Percentiles rank a stretch among this genome's conserved stretches.
These are phyloP conservation scores for Chrysotoxum bicinctum DNA, from an alignment of 2,888 invertebrate genomes.

Conservation along the genomic window DNA sequence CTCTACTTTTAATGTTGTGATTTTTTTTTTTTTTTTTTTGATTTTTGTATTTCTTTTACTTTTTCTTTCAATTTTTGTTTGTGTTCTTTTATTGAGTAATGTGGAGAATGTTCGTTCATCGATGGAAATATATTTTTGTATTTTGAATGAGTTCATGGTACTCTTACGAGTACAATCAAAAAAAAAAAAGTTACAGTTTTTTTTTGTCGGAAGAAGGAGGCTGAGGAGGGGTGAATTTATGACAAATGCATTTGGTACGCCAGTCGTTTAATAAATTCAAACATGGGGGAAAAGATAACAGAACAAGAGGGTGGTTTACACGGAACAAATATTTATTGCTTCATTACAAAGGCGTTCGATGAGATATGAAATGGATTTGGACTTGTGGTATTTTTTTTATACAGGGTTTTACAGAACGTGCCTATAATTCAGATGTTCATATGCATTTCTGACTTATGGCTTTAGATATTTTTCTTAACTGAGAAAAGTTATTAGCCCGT, in stretches of 20 bases:
- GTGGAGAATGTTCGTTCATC: conserved; percentile 50
- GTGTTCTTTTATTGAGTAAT: background rate
- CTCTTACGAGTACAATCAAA: too few species aligned
- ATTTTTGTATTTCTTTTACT: background rate
- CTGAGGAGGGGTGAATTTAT: conserved; percentile 1
- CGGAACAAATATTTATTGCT: conserved; percentile 18
- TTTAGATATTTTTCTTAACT: background rate
- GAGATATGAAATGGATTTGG: conserved; percentile 31
- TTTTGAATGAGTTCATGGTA: conserved; percentile 17
- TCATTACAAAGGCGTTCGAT: conserved; percentile 8
- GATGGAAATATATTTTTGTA: conserved; percentile 29
- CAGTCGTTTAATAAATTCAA: background rate
- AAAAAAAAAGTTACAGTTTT: conserved; percentile 35
- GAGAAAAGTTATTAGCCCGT: background rate
- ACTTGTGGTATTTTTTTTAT: background rate
- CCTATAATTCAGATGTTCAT: background rate
- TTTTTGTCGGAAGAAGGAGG: background rate
- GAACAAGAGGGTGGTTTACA: background rate
- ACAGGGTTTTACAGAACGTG: background rate
- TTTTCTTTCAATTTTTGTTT: conserved; percentile 3
- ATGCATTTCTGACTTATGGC: background rate
- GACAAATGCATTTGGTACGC: conserved; percentile 45
- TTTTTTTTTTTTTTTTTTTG: background rate
- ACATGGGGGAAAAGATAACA: conserved; percentile 2
- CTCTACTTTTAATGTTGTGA: conserved; percentile 49